Conservation (phyloP, 1,140 invertebrate species). For the Ceratitis capitata region DNA sequence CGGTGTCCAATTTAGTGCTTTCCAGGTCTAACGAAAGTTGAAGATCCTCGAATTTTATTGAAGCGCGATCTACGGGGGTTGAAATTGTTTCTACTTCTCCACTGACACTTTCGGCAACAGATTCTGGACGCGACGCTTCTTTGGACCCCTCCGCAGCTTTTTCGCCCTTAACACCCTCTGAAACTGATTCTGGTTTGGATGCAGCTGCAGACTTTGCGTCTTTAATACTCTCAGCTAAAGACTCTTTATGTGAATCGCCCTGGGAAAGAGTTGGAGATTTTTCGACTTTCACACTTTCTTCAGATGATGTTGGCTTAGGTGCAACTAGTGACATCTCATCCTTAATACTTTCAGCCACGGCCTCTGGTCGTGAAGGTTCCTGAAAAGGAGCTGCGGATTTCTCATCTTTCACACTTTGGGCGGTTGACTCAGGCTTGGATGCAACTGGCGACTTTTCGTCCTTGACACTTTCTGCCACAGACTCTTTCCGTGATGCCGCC, state of each 20-base stretch:
- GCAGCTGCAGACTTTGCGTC: conserved; percentile 24
- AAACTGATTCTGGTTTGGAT: not conserved
- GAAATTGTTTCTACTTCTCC: conserved; percentile 50
- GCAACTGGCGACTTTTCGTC: conserved; percentile 47
- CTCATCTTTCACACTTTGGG: conserved; percentile 41
- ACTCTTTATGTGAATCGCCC: conserved; percentile 43
- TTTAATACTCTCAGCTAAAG: conserved; percentile 44
- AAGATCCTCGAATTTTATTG: conserved; percentile 17
- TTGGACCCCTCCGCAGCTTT: not conserved
- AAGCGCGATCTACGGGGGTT: conserved; percentile 54
- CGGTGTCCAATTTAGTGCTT: conserved; percentile 41
- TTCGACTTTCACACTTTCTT: conserved; percentile 35
- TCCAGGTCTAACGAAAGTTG: conserved; percentile 11
- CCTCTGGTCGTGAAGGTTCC: conserved; percentile 45
- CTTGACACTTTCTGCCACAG: conserved; percentile 43
- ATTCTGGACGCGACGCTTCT: conserved; percentile 39
- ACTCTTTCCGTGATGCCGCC: conserved; percentile 45
- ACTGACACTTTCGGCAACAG: conserved; percentile 34
- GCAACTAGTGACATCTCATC: conserved; percentile 38
- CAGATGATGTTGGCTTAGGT: not conserved
- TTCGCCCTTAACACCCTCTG: conserved; percentile 41
- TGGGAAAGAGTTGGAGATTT: conserved; percentile 42
- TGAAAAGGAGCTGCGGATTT: conserved; percentile 35
- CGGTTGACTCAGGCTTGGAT: conserved; percentile 46
- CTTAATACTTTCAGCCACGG: conserved; percentile 45